These are phyloP conservation scores for Sicus ferrugineus DNA, from an alignment of 2,888 invertebrate species.

Conservation along the genomic window DNA sequence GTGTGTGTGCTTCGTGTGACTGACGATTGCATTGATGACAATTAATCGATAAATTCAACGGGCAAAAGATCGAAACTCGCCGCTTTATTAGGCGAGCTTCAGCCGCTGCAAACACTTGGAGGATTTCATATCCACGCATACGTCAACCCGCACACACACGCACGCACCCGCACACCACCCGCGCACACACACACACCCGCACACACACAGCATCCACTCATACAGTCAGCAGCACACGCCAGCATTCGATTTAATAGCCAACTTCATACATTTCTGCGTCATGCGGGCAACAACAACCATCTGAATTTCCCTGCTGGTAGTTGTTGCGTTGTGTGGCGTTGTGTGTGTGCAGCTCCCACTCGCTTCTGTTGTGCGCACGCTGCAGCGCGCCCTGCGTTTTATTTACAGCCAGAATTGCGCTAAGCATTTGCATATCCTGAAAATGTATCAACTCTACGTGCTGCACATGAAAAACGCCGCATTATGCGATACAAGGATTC, in stretches of 20 bases:
- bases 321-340: slow-evolving; percentile 11
- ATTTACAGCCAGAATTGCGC: slow-evolving; percentile 26
- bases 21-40: too few relatives aligned
- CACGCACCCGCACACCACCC: background rate
- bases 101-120: too few relatives aligned
- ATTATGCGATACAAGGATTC: slow-evolving; percentile 31
- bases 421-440: slow-evolving; percentile 37
- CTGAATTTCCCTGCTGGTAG: background rate
- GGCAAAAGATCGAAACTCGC: too few relatives aligned
- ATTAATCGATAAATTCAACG: too few relatives aligned
- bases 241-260: background rate
- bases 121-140: background rate
- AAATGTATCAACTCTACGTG: slow-evolving; percentile 38
- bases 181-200: too few relatives aligned
- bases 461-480: slow-evolving; percentile 35
- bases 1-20: too few relatives aligned
- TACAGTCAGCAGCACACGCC: too few relatives aligned
- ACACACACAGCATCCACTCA: too few relatives aligned
- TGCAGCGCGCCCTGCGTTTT: slow-evolving; percentile 22
- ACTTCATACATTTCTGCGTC: background rate
- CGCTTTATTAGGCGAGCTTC: too few relatives aligned
- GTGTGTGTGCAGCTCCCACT: background rate
- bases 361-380: slow-evolving; percentile 19
- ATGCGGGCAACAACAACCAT: slow-evolving; percentile 15
- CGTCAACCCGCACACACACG: background rate